These are phyloP conservation scores for Rhinichthys klamathensis DNA, from an alignment of 2,113 vertebrate genomes.

Conservation along the genomic window DNA sequence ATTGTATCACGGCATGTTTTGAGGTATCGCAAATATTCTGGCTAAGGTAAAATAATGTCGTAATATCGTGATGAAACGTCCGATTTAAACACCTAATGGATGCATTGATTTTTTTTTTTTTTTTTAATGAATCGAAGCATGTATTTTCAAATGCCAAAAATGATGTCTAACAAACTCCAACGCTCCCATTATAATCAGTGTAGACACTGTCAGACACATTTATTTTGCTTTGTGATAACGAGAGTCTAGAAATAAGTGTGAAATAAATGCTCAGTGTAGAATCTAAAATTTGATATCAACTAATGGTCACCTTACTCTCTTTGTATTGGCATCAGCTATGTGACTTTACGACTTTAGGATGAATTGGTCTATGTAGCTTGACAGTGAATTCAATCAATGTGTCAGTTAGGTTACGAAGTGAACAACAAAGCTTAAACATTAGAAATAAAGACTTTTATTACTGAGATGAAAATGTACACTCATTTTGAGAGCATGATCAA, in stretches of 20 bases:
- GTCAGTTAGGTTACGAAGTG: not conserved
- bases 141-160: not conserved
- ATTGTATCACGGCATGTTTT: no score
- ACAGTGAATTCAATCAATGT: not conserved
- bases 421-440: not conserved
- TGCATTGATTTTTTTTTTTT: no score
- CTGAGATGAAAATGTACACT: not conserved
- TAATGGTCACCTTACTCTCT: not conserved
- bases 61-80: no score
- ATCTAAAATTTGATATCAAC: not conserved
- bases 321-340: constrained; percentile 2
- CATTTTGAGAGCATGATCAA: not conserved
- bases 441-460: constrained; percentile 8
- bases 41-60: no score
- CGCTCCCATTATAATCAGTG: not conserved
- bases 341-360: not conserved
- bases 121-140: not conserved
- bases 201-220: not conserved
- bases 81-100: no score
- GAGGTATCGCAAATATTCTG: no score
- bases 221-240: not conserved
- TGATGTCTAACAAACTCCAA: not conserved
- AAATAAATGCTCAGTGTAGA: not conserved
- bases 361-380: not conserved
- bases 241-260: not conserved